Percentiles rank a stretch among this genome's conserved stretches.
phyloP scores from a whole-genome alignment of 1,140 invertebrate genomes.

The Ostrea edulis region DNA sequence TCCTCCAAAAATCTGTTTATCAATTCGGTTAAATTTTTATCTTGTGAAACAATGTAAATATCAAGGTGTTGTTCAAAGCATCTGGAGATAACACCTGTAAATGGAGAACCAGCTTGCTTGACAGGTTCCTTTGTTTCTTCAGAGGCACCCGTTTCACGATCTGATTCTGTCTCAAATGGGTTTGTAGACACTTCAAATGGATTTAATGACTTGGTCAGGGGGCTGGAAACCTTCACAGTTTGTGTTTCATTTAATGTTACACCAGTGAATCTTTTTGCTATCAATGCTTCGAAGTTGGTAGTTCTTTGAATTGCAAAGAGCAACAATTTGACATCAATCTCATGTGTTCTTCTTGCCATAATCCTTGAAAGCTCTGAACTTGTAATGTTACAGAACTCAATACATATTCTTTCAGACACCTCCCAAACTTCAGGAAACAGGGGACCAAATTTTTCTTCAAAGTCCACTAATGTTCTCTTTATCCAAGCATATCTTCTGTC shows the following conservation, averaged over 20 bases:
- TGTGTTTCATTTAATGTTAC: conserved; percentile 82
- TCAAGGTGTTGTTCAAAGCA: conserved; percentile 96
- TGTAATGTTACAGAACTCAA: conserved; percentile 93
- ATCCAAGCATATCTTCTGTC: conserved; percentile 97
- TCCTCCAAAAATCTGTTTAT: conserved; percentile 92
- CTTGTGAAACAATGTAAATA: conserved; percentile 96
- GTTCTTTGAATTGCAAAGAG: conserved; percentile 98
- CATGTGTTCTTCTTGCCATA: conserved; percentile 87
- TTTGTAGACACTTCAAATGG: conserved; percentile 67
- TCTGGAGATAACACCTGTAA: conserved; percentile 88
- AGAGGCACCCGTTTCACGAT: conserved; percentile 37
- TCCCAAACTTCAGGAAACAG: conserved; percentile 97
- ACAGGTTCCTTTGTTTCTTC: conserved; percentile 56
- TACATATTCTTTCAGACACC: conserved; percentile 94
- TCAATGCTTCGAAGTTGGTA: conserved; percentile 92
- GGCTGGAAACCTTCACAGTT: background rate
- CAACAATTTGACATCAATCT: conserved; percentile 96
- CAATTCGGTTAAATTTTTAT: conserved; percentile 90
- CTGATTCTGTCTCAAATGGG: conserved; percentile 68
- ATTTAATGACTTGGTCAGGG: conserved; percentile 55
- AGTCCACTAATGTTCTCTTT: conserved; percentile 96
- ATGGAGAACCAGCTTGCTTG: conserved; percentile 40
- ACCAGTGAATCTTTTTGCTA: conserved; percentile 93
- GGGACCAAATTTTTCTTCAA: conserved; percentile 94
- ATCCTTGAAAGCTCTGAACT: conserved; percentile 89